phyloP scores from a whole-genome alignment of 2,113 vertebrate genomes.

The Toxotes jaculatrix region DNA sequence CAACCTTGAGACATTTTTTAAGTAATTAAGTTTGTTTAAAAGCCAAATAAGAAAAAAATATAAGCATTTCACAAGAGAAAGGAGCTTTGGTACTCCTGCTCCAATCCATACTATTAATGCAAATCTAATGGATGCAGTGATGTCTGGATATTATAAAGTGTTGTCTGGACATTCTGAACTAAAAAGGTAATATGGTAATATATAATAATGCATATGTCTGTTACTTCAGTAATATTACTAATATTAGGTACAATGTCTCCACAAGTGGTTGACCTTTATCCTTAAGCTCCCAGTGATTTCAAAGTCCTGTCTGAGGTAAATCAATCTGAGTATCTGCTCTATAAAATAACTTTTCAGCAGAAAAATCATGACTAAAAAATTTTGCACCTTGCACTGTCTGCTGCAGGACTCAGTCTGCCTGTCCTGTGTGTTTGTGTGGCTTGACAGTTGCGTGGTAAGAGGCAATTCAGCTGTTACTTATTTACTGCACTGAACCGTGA shows the following conservation, averaged over 20 bases:
- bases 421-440: neutral
- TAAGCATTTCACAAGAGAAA: neutral
- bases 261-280: neutral
- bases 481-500: slow-evolving; percentile 8
- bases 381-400: slow-evolving; percentile 7
- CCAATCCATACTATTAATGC: neutral
- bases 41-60: neutral
- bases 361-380: neutral
- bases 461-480: neutral
- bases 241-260: neutral
- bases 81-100: neutral
- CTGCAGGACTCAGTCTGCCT: neutral
- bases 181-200: too few relatives aligned
- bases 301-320: slow-evolving; percentile 40
- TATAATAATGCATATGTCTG: too few relatives aligned
- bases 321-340: neutral
- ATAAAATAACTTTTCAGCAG: neutral
- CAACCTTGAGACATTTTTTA: too few relatives aligned
- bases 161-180: too few relatives aligned
- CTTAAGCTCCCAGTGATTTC: neutral
- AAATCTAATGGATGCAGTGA: neutral
- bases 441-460: slow-evolving; percentile 19
- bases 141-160: neutral
- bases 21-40: neutral
- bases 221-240: neutral